Base-by-base conservation (phyloP, 2,888 invertebrate species). In the Furcula furcula region DNA sequence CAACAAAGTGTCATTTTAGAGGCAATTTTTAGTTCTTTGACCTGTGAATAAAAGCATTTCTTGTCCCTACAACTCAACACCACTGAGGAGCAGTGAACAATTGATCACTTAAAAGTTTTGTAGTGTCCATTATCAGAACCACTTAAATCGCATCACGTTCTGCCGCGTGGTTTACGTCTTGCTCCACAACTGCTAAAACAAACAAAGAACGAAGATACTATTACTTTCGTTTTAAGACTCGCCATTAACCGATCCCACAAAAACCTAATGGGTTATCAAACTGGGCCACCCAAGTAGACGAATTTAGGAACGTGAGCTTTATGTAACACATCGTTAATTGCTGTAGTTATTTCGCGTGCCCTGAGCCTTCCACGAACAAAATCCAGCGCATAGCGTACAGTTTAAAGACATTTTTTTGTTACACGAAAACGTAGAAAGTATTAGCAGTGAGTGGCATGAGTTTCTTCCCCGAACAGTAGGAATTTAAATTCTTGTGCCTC, bases 261-360 rank as follows among this genome's bases (percentile, higher is more conserved):
- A 85, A 86, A 84, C 59, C 70, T 77, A 84, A 83, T 81, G 72
- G 69, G 73, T 25, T 74, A 76, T 71, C 80, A 68, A 73, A 67
- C 60, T 46, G 60, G 85, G 64, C 86, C 87, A 86, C 87, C 87
- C 87, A 86, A 76, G 87, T 63, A 63, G 86, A 65, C 60, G 69
- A 69, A 75, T 76, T 79, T 68, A 55, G 70, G 67, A 74, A 75
- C 78, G 76, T 73, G 76, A 75, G 65, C 65, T 75, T 73, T 64
- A 74, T 75, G 78, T 77, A 74, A 79, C 86, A 84, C 82, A 53
- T 85, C 72, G 79, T 76, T 76, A 82, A 84, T 76, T 76, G 79
- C 62, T 69, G 65, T 58, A 64, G 68, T 72, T 67, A 58, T 54
- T 66, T 73, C 72, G 71, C 75, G 74, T 74, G 74, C 62, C 47